Evolutionary conservation across 2,113 vertebrate species (phyloP).

Genomic region (Trichechus manatus): DNA sequence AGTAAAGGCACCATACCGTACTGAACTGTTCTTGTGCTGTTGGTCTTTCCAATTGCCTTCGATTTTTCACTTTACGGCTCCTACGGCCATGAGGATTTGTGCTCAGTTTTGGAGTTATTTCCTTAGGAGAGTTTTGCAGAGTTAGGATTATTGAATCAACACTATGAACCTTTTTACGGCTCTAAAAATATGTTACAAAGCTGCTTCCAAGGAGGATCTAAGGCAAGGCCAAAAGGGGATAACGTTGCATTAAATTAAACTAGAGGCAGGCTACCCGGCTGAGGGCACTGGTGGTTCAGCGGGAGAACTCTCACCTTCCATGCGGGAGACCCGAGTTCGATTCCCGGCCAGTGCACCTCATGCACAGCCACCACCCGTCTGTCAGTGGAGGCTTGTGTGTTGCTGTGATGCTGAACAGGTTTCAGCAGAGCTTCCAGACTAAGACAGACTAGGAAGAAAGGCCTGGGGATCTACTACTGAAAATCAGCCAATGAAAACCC

Average conservation of each 20-base stretch:
- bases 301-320: too few relatives aligned
- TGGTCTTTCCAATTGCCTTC: background rate
- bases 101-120: background rate
- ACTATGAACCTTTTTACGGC: background rate
- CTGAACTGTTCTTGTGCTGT: too few relatives aligned
- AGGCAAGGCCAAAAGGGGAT: background rate
- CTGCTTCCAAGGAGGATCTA: too few relatives aligned
- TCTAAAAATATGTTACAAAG: background rate
- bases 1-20: fast-evolving
- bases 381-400: background rate
- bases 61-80: background rate
- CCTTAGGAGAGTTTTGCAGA: fast-evolving
- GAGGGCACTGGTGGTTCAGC: too few relatives aligned
- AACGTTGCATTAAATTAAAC: background rate
- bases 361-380: too few relatives aligned
- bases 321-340: background rate
- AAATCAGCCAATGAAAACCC: too few relatives aligned
- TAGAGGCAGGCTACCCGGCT: too few relatives aligned
- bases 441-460: background rate
- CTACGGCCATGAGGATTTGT: background rate
- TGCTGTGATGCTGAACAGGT: background rate
- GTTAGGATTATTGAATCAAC: too few relatives aligned
- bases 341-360: background rate
- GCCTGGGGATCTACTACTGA: background rate
- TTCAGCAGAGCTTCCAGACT: background rate